Base-by-base conservation (phyloP, 2,888 invertebrate species). In the Corythucha ciliata region DNA sequence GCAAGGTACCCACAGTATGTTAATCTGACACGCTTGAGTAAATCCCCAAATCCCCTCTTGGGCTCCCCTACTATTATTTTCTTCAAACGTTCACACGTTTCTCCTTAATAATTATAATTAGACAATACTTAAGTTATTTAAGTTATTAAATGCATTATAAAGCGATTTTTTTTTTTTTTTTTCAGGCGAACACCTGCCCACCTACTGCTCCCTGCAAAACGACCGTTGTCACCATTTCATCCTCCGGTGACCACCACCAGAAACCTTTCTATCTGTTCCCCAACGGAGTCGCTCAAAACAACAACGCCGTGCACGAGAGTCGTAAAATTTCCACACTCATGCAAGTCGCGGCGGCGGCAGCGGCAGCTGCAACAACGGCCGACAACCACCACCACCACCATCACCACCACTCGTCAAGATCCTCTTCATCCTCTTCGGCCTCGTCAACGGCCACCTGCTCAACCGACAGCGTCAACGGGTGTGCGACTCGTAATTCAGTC, bases 251-350 rank as follows among this genome's bases (percentile, higher is more conserved):
- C 18, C 33, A n/a, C n/a, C n/a, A n/a, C n/a, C n/a, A n/a, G n/a
- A n/a, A 52, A 34, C 55, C 55, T 6, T 56, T 56, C 37, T 56
- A 50, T 37, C 53, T 56, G 5, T 56, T 56, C 37, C 55, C 52
- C 18, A 52, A 52, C 32, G 48, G 48, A 18, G 48, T 29, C 44
- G 22, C 33, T 39, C 22, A 8, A 12, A 27, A 29, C 45, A 12
- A n/a, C 12, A 26, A 25, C 10, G 50, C 46, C 49, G 53, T 51
- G 3, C 20, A 41, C 7, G 53, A 56, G 12, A 45, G 48, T 21
- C 42, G 50, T 40, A 56, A 56, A 50, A 32, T 56, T 33, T 37
- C 53, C n/a, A 53, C 18, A 25, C 37, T 56, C 27, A 53, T 56
- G 39, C 42, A 50, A 10, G 18, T 27, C 22, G 22, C 20, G 4